Percentiles rank a stretch among this genome's conserved stretches.
Conservation (phyloP, 1,140 invertebrate genomes). For the Spodoptera litura region DNA sequence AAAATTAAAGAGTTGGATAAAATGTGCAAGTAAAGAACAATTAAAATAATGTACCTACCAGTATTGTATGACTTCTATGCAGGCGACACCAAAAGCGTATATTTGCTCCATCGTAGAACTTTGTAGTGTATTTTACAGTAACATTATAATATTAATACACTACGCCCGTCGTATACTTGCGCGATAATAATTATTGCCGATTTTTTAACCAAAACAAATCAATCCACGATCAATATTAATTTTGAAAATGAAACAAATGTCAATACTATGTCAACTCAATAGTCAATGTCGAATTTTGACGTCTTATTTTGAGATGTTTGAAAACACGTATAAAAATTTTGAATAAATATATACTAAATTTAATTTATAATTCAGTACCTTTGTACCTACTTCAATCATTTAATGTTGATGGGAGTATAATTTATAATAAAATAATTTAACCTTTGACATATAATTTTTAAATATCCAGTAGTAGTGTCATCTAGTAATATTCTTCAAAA, state of each 20-base stretch:
- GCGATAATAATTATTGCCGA: background rate
- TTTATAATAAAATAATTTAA: too few species aligned
- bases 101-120: slow-evolving; percentile 67
- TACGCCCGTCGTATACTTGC: background rate
- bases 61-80: slow-evolving; percentile 69
- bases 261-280: slow-evolving; percentile 17
- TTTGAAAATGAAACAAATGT: slow-evolving; percentile 19
- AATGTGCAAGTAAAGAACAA: slow-evolving; percentile 24
- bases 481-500: background rate
- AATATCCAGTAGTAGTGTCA: background rate
- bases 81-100: slow-evolving; percentile 69
- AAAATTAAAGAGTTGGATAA: too few species aligned
- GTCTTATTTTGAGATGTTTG: background rate
- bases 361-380: too few species aligned
- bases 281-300: background rate
- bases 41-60: slow-evolving; percentile 69
- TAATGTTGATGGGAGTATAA: too few species aligned
- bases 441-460: too few species aligned
- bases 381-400: too few species aligned
- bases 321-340: background rate
- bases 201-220: slow-evolving; percentile 30
- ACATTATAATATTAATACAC: slow-evolving; percentile 8
- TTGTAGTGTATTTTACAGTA: background rate
- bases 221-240: too few species aligned
- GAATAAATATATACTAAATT: too few species aligned